Conservation (phyloP, 2,113 vertebrate species). For the Dromiciops gliroides region DNA sequence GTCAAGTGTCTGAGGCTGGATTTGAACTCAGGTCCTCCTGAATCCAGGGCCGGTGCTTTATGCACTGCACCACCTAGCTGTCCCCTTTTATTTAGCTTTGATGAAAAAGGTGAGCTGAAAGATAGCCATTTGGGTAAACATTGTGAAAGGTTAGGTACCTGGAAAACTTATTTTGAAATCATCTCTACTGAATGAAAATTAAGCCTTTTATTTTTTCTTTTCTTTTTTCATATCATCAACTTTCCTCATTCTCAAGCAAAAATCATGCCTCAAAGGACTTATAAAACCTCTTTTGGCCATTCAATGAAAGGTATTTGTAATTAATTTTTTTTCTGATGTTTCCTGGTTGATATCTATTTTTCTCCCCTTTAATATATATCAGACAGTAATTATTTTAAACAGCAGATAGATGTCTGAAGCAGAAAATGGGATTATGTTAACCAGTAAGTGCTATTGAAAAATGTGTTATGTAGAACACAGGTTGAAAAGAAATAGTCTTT, state of each 20-base stretch:
- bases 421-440: conserved; percentile 75
- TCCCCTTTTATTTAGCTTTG: neutral
- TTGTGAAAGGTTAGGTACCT: neutral
- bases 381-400: conserved; percentile 66
- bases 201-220: neutral
- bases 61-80: too few relatives aligned
- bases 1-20: too few relatives aligned
- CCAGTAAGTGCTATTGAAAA: conserved; percentile 54
- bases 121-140: conserved; percentile 34
- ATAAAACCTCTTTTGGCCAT: conserved; percentile 63
- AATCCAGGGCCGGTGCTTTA: too few relatives aligned
- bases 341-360: conserved; percentile 74
- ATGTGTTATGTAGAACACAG: neutral
- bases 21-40: too few relatives aligned
- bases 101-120: conserved; percentile 49
- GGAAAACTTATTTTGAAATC: conserved; percentile 45
- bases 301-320: conserved; percentile 71
- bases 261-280: neutral
- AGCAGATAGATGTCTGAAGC: conserved; percentile 67
- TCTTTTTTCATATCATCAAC: neutral
- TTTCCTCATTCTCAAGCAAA: neutral
- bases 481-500: neutral
- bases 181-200: neutral
- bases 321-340: conserved; percentile 62
- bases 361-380: conserved; percentile 67